phyloP scores from a whole-genome alignment of 2,888 invertebrate genomes.

The Thyatira batis region DNA sequence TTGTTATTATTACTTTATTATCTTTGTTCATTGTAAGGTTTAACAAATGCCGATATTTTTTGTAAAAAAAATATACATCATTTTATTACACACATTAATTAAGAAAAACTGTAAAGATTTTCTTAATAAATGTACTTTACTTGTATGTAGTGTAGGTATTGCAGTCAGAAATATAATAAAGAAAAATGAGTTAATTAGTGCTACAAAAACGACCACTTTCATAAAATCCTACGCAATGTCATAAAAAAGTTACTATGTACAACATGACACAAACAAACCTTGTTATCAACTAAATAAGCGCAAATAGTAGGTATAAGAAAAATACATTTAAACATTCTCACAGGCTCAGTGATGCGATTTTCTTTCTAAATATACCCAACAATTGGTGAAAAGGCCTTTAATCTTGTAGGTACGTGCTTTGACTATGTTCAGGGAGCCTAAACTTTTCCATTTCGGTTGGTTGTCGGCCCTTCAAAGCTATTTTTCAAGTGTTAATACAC shows the following conservation, averaged over 20 bases:
- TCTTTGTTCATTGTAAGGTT: background rate
- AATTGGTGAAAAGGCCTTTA: background rate
- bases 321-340: background rate
- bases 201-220: too few relatives aligned
- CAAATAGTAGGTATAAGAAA: background rate
- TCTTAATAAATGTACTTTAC: too few relatives aligned
- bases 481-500: background rate
- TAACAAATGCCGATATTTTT: too few relatives aligned
- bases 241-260: too few relatives aligned
- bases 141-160: too few relatives aligned
- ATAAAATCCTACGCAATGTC: too few relatives aligned
- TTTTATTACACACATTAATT: too few relatives aligned
- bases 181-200: too few relatives aligned
- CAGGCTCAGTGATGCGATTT: background rate
- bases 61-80: too few relatives aligned
- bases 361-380: background rate
- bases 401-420: background rate
- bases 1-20: background rate
- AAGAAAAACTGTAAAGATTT: too few relatives aligned
- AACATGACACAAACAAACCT: background rate
- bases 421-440: background rate
- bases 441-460: background rate
- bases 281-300: background rate
- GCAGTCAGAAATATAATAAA: too few relatives aligned
- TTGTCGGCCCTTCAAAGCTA: background rate